Evolutionary conservation across 2,113 vertebrate species (phyloP), one percentile per base, ranked within the genome.

Genomic region (Ceyx margarethae): DNA sequence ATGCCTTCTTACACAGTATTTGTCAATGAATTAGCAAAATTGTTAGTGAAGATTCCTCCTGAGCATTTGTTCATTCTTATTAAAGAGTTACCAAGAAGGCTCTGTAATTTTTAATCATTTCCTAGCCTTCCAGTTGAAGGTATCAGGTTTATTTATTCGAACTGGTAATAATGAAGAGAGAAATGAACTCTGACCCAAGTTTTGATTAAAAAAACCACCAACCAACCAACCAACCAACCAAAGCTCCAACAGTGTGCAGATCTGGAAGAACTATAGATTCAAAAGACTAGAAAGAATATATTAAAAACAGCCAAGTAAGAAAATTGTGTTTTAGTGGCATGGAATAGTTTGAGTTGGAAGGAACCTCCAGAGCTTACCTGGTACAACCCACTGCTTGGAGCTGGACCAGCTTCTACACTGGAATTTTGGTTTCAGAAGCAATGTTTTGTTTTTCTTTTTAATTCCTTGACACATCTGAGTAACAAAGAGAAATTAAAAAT

Each of bases 391-490:
- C 15, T 64, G 51, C 57, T 67, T 0, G 0, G 56, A 64, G 40
- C 14, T 50, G 23, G 45, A 66, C 25, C 62, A 54, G 42, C 50
- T 93, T 68, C 74, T 51, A 21, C 6, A 6, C 7, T 57, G 83
- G 68, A 91, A 95, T 91, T 93, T 89, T 85, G 28, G 35, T 97
- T 90, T 96, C 84, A 94, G 75, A 95, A 83, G 79, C 22, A 89
- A 92, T 62, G 89, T 94, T 82, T 94, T 96, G 73, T 93, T 96
- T 95, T 65, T 75, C 54, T 45, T 96, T 94, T 90, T 90, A 91
- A 83, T 94, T 95, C 71, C 56, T 95, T 91, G 77, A 96, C 48
- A 90, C 18, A 74, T 92, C 74, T 91, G 74, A 87, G 92, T 66
- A 92, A 65, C 62, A 85, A 96, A 94, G 82, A 96, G 90, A 92